Evolutionary conservation across 2,888 invertebrate genomes (phyloP).

Genomic region (Agrochola lota): DNA sequence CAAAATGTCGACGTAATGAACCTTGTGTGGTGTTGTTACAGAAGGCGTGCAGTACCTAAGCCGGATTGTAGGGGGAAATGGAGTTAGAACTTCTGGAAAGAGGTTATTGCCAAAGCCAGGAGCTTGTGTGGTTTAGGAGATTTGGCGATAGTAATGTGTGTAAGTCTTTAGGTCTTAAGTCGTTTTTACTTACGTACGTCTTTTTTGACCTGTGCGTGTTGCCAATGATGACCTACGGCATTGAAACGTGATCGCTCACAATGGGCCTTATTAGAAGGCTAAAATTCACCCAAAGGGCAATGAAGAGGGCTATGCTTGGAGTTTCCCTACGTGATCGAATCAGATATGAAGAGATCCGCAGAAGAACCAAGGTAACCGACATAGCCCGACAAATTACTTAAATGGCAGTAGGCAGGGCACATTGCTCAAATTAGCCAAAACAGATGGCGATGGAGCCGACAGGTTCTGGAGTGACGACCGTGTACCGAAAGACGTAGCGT

Average conservation of each 20-base stretch:
- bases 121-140: neutral
- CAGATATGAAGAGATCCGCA: too few relatives aligned
- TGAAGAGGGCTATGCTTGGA: neutral
- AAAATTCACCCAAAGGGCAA: neutral
- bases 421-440: too few relatives aligned
- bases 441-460: neutral
- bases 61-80: constrained; percentile 1
- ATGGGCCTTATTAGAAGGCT: neutral
- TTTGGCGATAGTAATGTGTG: neutral
- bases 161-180: neutral
- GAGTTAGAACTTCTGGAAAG: constrained; percentile 1
- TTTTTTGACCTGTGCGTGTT: too few relatives aligned
- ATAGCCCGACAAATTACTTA: too few relatives aligned
- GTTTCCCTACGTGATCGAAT: too few relatives aligned
- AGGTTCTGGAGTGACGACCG: neutral
- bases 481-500: neutral
- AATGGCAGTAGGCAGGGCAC: too few relatives aligned
- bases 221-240: too few relatives aligned
- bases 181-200: neutral
- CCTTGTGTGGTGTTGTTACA: constrained; percentile 24
- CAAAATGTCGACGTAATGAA: constrained; percentile 44
- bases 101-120: neutral
- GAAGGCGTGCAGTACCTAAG: neutral
- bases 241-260: too few relatives aligned
- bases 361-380: too few relatives aligned